Conservation (phyloP, 2,888 invertebrate species). For the Saturnia japonica region DNA sequence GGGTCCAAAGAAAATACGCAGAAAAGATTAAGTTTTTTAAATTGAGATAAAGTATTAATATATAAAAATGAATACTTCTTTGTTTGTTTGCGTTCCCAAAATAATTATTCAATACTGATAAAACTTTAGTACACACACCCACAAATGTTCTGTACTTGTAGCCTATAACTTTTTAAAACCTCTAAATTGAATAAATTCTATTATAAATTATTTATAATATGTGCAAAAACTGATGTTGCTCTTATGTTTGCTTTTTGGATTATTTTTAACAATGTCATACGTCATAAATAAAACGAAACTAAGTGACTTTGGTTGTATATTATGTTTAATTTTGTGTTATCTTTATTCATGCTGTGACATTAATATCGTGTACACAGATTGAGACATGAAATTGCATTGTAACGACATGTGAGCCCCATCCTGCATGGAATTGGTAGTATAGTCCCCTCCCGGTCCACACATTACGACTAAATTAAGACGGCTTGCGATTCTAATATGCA, state of each 20-base stretch:
- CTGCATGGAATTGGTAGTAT: constrained; percentile 29
- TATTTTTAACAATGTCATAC: not conserved
- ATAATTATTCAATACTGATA: too few species aligned
- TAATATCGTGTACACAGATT: constrained; percentile 49
- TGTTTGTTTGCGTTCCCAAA: too few species aligned
- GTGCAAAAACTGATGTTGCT: not conserved
- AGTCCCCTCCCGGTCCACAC: constrained; percentile 39
- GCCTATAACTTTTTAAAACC: too few species aligned
- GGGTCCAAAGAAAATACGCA: too few species aligned
- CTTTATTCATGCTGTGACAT: constrained; percentile 49
- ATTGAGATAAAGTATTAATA: too few species aligned
- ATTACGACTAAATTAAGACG: constrained; percentile 77
- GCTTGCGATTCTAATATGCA: constrained; percentile 76
- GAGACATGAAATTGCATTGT: constrained; percentile 68
- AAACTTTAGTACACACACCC: too few species aligned
- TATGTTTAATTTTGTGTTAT: constrained; percentile 12
- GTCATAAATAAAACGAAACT: not conserved
- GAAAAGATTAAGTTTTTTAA: too few species aligned
- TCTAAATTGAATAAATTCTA: too few species aligned
- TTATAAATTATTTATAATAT: too few species aligned
- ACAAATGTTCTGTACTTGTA: too few species aligned
- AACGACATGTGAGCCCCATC: constrained; percentile 65
- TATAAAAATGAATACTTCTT: too few species aligned
- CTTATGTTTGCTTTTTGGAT: not conserved
- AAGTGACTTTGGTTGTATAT: constrained; percentile 1